Evolutionary conservation across 1,140 invertebrate species (phyloP).

Genomic region (Dinoponera quadriceps): DNA sequence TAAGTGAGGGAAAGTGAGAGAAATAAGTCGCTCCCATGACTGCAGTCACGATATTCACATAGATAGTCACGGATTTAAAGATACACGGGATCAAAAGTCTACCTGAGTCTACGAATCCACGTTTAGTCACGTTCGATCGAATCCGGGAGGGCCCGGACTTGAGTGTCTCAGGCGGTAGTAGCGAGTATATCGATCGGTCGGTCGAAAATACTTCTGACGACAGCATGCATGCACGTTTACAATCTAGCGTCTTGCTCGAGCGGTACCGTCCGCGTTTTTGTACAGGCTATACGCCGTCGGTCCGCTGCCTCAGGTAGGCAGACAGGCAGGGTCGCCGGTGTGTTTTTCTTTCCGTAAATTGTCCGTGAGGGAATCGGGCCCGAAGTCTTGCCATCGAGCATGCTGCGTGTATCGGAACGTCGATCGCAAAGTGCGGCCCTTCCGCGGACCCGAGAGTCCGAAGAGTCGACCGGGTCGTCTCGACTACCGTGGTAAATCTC

Average conservation of each 20-base stretch:
- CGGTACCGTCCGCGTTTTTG: conserved; percentile 39
- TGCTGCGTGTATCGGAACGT: conserved; percentile 13
- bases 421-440: conserved; percentile 51
- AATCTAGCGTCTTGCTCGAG: conserved; percentile 18
- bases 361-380: neutral
- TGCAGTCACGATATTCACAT: neutral
- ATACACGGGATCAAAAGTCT: neutral
- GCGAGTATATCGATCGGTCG: conserved; percentile 55
- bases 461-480: conserved; percentile 13
- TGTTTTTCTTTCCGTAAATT: conserved; percentile 24
- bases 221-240: conserved; percentile 25
- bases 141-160: neutral
- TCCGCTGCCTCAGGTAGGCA: conserved; percentile 49
- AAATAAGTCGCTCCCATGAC: too few species aligned
- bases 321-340: conserved; percentile 34
- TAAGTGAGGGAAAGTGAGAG: neutral
- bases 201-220: conserved; percentile 52
- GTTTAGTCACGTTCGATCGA: conserved; percentile 45
- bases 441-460: neutral
- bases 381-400: neutral
- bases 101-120: conserved; percentile 4
- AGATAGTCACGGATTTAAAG: neutral
- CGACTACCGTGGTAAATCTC: conserved; percentile 43
- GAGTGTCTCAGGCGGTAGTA: conserved; percentile 11
- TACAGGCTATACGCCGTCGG: conserved; percentile 8